Evolutionary conservation across 2,113 vertebrate genomes (phyloP), one percentile per base, ranked within the genome.

Genomic region (Ptilorrhoa leucosticta): DNA sequence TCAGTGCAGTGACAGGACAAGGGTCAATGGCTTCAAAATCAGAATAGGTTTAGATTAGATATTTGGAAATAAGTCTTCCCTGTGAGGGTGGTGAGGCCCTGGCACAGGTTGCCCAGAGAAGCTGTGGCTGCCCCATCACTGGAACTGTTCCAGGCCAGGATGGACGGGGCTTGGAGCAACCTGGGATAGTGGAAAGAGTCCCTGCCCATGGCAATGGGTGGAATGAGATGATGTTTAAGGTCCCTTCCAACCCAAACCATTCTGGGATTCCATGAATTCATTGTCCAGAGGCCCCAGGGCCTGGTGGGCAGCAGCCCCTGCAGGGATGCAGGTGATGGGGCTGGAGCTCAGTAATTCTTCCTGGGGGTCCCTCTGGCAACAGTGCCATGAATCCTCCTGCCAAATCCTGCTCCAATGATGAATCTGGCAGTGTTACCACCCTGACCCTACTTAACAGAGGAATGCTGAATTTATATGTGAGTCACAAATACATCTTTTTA

Each of bases 401-500:
- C 27, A 42, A 14, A 35, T 26, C 64, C 28, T 85, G 66, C 64
- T 53, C 13, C 27, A 8, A 5, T 19, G 19, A 44, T 30, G 44
- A 60, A 50, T 37, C 76, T 84, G 82, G 50, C 39, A 26, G 37
- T 28, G 44, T 51, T 27, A 15, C 56, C 82, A 60, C 33, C 42
- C 70, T 3, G 70, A 81, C 70, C 76, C 64, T 81, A 73, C 78
- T 75, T 71, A 81, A 45, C 7, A 3, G 45, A 73, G 44, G 80
- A 97, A 88, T 53, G 37, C 35, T 81, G 91, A 94, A 97, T 98
- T 98, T 96, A 95, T 96, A 97, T 97, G 91, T 89, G 93, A 97
- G 87, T 96, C 94, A 91, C 96, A 81, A 94, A 96, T 87, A 69
- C 83, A 72, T 96, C 97, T 98, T 97, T 98, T 98, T 97, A 98